phyloP scores from a whole-genome alignment of 23 tunicate genomes.

The Botrylloides violaceus region DNA sequence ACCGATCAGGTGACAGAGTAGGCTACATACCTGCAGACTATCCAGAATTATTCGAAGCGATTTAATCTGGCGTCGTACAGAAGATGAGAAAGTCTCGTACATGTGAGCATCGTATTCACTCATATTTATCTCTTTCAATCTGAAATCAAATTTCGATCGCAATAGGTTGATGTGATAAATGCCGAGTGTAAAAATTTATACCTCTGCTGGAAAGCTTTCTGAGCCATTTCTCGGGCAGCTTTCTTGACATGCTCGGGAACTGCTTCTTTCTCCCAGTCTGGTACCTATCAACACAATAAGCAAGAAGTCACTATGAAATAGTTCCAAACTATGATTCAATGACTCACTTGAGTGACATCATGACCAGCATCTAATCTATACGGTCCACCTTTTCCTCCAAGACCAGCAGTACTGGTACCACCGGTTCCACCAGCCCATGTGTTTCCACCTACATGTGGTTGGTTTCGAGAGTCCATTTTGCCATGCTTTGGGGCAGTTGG shows the following conservation, averaged over 20 bases:
- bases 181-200: background rate
- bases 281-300: slow-evolving; percentile 26
- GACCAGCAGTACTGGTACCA: slow-evolving; percentile 89
- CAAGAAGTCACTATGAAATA: background rate
- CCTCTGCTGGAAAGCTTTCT: slow-evolving; percentile 88
- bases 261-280: slow-evolving; percentile 96
- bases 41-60: slow-evolving; percentile 72
- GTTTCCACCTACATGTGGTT: slow-evolving; percentile 95
- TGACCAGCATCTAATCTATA: slow-evolving; percentile 89
- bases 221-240: slow-evolving; percentile 86
- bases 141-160: background rate
- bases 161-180: background rate
- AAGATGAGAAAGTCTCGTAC: slow-evolving; percentile 67
- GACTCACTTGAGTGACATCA: slow-evolving; percentile 81
- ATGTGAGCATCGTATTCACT: slow-evolving; percentile 87
- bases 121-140: slow-evolving; percentile 79
- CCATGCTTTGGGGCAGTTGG: slow-evolving; percentile 94
- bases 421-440: slow-evolving; percentile 99
- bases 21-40: slow-evolving; percentile 73
- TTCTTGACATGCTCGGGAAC: slow-evolving; percentile 94
- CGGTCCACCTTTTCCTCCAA: slow-evolving; percentile 98
- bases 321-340: background rate
- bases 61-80: slow-evolving; percentile 73
- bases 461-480: slow-evolving; percentile 71
- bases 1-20: too few relatives aligned